Evolutionary conservation across 2,113 vertebrate genomes (phyloP), one percentile per base, ranked within the genome.

Genomic region (Saguinus imperator): DNA sequence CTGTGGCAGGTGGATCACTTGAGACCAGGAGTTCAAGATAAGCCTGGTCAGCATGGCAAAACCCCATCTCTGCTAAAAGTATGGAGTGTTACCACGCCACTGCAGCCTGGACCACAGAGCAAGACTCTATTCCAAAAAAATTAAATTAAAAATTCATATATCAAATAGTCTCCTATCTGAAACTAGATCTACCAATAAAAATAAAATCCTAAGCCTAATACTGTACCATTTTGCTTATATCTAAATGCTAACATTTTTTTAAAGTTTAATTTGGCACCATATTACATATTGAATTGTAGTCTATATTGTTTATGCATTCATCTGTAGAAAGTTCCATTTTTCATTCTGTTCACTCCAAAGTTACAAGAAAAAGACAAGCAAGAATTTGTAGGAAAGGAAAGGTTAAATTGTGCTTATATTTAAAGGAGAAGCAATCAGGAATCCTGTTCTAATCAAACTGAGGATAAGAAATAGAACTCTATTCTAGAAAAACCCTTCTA

Each of bases 171-270:
- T 75, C 52, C 23, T 72, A 4, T 61, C 13, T 48, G 27, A 68
- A 92, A 82, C 40, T 52, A 92, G 20, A 87, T 96, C 11, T 87
- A 79, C 23, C 68, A 32, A 66, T 57, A 89, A 50, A 16, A 93
- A 77, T 73, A 40, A 90, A 81, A 92, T 32, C 52, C 8, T 86
- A n/a, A 87, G 5, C 20, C 18, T 70, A 27, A 17, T 40, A 61
- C 40, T 82, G 0, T 50, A 23, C 3, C 37, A 17, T 70, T 75
- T 85, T 50, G 57, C 25, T 79, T 91, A 57, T 61, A 84, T 75
- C 89, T 92, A 82, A 91, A 87, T 17, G 27, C 32, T 48, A 97
- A 96, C 94, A 1, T 18, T 73, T 40, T 45, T 40, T 64, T 29
- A 55, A 27, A 7, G 27, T 21, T 83, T 88, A 64, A 72, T 73